Evolutionary conservation across 2,797 vertebrate genomes (phyloP).

Genomic region (Vireo griseus): DNA sequence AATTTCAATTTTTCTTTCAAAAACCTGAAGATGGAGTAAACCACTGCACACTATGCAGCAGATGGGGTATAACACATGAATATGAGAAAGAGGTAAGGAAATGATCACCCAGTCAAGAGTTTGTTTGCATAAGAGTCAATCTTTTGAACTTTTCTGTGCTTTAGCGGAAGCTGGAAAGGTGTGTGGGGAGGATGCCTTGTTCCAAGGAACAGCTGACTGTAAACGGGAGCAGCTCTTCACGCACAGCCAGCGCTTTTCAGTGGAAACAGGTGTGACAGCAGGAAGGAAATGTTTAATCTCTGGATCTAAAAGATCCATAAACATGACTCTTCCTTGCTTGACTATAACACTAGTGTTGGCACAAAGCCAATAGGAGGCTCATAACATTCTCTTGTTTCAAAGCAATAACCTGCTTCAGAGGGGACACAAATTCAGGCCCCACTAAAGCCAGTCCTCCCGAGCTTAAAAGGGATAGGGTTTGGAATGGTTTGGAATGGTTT

Average conservation of each 20-base stretch:
- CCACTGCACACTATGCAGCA: background rate
- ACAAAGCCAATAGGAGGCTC: background rate
- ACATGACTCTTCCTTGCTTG: background rate
- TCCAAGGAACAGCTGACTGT: background rate
- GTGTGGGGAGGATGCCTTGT: background rate
- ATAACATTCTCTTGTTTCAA: background rate
- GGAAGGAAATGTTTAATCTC: conserved; percentile 13
- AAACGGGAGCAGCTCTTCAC: background rate
- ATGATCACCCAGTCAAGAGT: background rate
- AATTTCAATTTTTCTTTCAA: background rate
- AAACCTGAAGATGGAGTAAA: background rate
- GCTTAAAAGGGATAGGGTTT: background rate
- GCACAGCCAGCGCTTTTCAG: background rate
- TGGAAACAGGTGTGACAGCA: background rate
- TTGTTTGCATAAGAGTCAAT: background rate
- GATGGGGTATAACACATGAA: background rate
- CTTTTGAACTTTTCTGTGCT: background rate
- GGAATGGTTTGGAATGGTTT: background rate
- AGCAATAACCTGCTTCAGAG: background rate
- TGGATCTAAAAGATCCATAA: background rate
- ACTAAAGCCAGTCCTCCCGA: background rate
- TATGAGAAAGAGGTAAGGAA: background rate
- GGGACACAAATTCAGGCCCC: background rate
- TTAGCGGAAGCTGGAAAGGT: background rate
- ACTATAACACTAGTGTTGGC: background rate